Base-by-base conservation (phyloP, 2,797 vertebrate species). In the Sternotherus odoratus region DNA sequence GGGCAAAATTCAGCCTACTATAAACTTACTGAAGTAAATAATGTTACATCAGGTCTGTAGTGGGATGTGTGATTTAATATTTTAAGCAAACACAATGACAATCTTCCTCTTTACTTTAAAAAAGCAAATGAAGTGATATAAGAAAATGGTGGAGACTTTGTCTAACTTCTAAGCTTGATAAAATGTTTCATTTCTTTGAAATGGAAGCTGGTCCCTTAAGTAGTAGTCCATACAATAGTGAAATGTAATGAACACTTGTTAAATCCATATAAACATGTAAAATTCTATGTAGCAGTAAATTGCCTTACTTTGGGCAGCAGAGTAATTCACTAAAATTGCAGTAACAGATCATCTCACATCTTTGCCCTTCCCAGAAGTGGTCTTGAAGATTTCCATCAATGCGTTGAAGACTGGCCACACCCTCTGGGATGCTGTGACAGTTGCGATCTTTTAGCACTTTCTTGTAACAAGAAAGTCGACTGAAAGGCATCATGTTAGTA, bases 301-400 rank as follows among this genome's bases (percentile, higher is more conserved):
- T 48, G 53, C 83, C 97, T 98, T 98, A 98, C 98, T 98, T 98
- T 78, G 98, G 98, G 86, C 98, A 99, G 95, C 98, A 99, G 91
- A 99, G 97, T 91, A 98, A 13, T 92, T 98, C 98, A 0, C 96
- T 98, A 91, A 97, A 92, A 94, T 97, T 98, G 97, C 98, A 99
- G 96, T 98, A 98, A 83, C 98, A 99, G 95, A 98, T 97, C 87
- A 98, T 96, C 56, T 98, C 97, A 12, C 99, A 99, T 77, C 92
- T 97, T 28, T 97, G 95, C 28, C 98, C 98, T 66, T 98, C 97
- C 98, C 98, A 98, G 79, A 98, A 98, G 89, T 98, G 98, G 90
- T 98, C 95, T 24, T 94, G 97, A 81, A 98, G 82, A 1, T 95
- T 96, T 0, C 50, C 12, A 2, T 98, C 79, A 0, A 98, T 79